Conservation (phyloP, 2,113 vertebrate species). For the Rynchops niger region DNA sequence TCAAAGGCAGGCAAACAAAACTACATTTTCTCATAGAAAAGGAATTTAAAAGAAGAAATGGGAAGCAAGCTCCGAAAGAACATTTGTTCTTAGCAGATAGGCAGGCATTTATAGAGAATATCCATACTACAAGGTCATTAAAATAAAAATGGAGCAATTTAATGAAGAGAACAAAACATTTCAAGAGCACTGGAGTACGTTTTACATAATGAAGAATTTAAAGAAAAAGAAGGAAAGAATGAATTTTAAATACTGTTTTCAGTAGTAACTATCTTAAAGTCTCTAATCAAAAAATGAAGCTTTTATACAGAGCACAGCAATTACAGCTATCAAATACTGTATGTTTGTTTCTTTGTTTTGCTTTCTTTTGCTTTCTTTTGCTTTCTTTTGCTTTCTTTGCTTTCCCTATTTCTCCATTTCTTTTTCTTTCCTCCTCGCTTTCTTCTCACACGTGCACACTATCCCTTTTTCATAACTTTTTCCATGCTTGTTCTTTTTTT, state of each 20-base stretch:
- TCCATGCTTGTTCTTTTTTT: background rate
- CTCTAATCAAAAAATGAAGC: background rate
- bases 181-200: background rate
- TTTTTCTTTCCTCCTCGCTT: background rate
- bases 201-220: conserved; percentile 18
- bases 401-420: background rate
- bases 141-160: conserved; percentile 30
- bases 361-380: background rate
- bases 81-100: background rate
- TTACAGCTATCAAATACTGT: background rate
- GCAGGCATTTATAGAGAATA: background rate
- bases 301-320: background rate
- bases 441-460: accelerated
- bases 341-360: background rate
- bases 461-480: background rate
- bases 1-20: background rate
- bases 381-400: background rate
- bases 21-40: background rate
- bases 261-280: background rate
- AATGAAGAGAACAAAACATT: conserved; percentile 35
- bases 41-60: background rate
- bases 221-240: background rate
- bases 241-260: background rate
- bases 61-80: background rate
- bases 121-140: background rate